Evolutionary conservation across 2,797 vertebrate genomes (phyloP), one percentile per base, ranked within the genome.

Genomic region (Syngnathus rostellatus): DNA sequence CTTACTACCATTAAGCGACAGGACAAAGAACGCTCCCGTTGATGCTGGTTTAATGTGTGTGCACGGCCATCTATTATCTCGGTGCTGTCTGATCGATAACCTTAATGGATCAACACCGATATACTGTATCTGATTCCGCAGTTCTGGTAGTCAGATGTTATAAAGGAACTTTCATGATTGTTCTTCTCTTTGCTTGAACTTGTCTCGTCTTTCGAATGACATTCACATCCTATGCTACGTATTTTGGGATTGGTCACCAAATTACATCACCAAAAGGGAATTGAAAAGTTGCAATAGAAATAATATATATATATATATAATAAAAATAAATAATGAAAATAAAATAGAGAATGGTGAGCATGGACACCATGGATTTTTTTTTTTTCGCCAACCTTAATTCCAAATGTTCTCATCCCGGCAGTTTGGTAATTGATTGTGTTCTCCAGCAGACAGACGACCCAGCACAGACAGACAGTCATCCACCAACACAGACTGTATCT

Each of bases 391-490:
- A 31, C 31, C 31, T 4, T 31, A 1, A 11, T 55, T 45, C 8
- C 40, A 41, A 40, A 41, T 60, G 40, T 25, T 31, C 11, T 5
- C 25, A 57, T 31, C 10, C 43, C 4, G 43, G n/a, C n/a, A 7
- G 11, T 45, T 62, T 25, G 12, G 11, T 45, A 16, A 45, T 45
- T 12, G 3, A 16, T 25, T 62, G 12, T 76, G 65, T 74, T 64
- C 73, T 65, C 72, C 87, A 98, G 94, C 95, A 98, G 93, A 98
- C 95, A 91, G 95, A 98, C 72, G 95, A 97, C 65, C 90, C 93
- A 70, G 92, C 92, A 73, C 95, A 94, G 70, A 94, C 93, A 0
- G 94, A 97, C 68, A 73, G 70, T 78, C 95, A 94, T 67, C 92
- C 93, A 0, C 74, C 94, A 90, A 84, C 93, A 93, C 95, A 96